Evolutionary conservation across 1,140 invertebrate species (phyloP).

Genomic region (Macrocentrus cingulum): DNA sequence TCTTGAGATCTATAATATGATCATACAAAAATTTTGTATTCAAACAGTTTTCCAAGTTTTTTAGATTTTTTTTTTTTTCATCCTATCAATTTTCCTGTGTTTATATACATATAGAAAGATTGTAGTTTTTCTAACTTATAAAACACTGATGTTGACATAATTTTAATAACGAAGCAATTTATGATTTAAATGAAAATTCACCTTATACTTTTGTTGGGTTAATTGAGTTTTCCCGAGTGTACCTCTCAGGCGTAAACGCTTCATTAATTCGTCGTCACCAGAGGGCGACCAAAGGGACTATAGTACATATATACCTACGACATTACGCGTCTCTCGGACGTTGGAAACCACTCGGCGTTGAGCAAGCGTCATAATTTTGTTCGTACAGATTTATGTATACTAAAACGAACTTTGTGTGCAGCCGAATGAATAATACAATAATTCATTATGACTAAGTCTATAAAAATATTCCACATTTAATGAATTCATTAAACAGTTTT

Average conservation of each 20-base stretch:
- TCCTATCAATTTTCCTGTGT: too few species aligned
- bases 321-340: not conserved
- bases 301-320: not conserved
- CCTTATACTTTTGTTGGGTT: conserved; percentile 37
- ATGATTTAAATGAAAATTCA: conserved; percentile 42
- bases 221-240: conserved; percentile 34
- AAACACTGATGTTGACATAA: not conserved
- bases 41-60: too few species aligned
- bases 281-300: too few species aligned
- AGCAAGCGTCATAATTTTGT: conserved; percentile 24
- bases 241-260: conserved; percentile 21
- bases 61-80: too few species aligned
- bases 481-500: too few species aligned
- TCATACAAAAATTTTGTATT: too few species aligned
- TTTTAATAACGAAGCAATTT: conserved; percentile 32
- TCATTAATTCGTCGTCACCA: conserved; percentile 15
- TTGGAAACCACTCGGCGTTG: not conserved
- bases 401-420: too few species aligned
- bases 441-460: too few species aligned
- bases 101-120: too few species aligned
- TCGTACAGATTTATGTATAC: conserved; percentile 22
- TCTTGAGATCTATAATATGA: too few species aligned
- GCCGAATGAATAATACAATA: conserved; percentile 10
- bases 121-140: too few species aligned
- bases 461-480: too few species aligned